Percentiles rank a stretch among this genome's conserved stretches.
These are phyloP conservation scores for Trematomus loennbergii DNA, from an alignment of 2,113 vertebrate genomes.

Conservation along the genomic window DNA sequence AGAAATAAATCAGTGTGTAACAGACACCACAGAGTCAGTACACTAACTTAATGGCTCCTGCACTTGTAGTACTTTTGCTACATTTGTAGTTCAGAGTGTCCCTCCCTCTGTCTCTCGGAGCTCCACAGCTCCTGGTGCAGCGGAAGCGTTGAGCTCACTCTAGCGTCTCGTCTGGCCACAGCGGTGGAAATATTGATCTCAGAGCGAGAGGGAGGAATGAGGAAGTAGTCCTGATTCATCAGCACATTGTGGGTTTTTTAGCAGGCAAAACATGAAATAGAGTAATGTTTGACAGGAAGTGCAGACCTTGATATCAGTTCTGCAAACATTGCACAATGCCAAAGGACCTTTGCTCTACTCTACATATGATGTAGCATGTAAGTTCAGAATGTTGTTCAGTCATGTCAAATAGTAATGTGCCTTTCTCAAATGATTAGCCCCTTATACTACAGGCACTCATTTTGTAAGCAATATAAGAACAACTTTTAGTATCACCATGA, in stretches of 20 bases:
- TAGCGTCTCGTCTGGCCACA: constrained; percentile 54
- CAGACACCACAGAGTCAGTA: no score
- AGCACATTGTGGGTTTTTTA: constrained; percentile 39
- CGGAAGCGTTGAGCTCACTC: constrained; percentile 58
- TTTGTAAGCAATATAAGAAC: background rate
- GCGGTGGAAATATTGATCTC: constrained; percentile 71
- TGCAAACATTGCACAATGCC: constrained; percentile 20
- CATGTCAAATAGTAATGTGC: background rate
- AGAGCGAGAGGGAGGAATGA: constrained; percentile 66
- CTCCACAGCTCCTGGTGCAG: background rate
- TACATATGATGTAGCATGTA: constrained; percentile 71
- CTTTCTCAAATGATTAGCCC: background rate
- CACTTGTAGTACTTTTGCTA: no score
- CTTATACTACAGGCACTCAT: background rate
- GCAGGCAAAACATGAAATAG: constrained; percentile 37
- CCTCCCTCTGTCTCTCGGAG: background rate
- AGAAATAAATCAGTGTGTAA: no score
- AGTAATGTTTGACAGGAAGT: constrained; percentile 61
- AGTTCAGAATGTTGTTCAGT: constrained; percentile 36
- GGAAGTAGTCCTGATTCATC: constrained; percentile 60
- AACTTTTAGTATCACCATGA: background rate
- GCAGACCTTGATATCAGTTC: constrained; percentile 48
- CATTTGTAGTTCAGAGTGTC: constrained; percentile 9
- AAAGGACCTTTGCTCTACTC: constrained; percentile 44
- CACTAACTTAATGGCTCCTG: no score